Conservation (phyloP, 2,888 invertebrate genomes). For the Lithophane socia region DNA sequence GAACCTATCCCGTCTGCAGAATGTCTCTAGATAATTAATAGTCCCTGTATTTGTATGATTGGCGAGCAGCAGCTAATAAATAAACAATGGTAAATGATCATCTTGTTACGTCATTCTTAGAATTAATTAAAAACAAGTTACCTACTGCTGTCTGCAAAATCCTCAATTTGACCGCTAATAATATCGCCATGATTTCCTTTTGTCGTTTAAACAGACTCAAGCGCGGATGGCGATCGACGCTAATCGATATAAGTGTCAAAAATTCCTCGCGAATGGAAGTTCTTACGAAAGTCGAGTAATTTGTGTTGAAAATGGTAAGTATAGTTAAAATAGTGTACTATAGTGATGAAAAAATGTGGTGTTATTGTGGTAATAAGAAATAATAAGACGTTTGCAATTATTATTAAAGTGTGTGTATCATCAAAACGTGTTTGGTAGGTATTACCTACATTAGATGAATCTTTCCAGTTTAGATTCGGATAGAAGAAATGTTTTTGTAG, state of each 20-base stretch:
- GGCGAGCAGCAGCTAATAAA: not conserved
- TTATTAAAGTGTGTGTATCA: not conserved
- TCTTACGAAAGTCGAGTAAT: not conserved
- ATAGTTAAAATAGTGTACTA: not conserved
- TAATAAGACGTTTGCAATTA: not conserved
- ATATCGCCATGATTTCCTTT: conserved; percentile 1
- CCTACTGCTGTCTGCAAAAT: not conserved
- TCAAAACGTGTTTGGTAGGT: not conserved
- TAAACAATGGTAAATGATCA: conserved; percentile 1
- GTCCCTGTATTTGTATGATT: not conserved
- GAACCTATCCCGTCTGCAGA: not conserved
- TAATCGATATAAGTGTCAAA: not conserved
- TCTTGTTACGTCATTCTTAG: conserved; percentile 28
- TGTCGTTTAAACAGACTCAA: conserved; percentile 3
- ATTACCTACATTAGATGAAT: not conserved
- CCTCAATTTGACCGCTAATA: conserved; percentile 18
- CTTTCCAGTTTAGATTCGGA: no score
- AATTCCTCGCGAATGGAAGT: not conserved
- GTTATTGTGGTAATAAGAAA: not conserved
- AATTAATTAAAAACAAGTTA: conserved; percentile 38
- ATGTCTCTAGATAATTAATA: not conserved
- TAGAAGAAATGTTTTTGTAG: not conserved
- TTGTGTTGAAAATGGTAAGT: conserved; percentile 37
- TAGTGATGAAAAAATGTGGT: not conserved
- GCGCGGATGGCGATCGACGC: conserved; percentile 1